These are phyloP conservation scores for Rhinichthys klamathensis DNA, from an alignment of 2,113 vertebrate species.

Conservation along the genomic window DNA sequence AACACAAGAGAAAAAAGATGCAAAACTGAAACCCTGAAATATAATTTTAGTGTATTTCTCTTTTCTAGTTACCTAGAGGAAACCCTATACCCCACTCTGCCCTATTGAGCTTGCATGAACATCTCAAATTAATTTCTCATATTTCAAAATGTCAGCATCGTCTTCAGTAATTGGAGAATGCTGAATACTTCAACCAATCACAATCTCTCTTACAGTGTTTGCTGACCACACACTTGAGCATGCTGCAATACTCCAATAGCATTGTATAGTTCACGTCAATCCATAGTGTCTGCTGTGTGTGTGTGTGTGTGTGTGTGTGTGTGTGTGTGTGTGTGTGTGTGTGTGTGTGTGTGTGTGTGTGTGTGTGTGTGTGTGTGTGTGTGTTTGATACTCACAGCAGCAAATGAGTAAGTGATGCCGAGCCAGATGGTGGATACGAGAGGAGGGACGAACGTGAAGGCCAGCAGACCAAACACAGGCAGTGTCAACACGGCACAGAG, in stretches of 20 bases:
- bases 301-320: not conserved
- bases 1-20: not conserved
- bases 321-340: not conserved
- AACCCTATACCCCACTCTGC: too few species aligned
- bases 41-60: not conserved
- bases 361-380: not conserved
- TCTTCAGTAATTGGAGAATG: not conserved
- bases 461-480: constrained; percentile 80
- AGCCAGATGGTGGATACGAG: constrained; percentile 80
- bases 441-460: constrained; percentile 78
- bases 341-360: not conserved
- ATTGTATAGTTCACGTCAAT: not conserved
- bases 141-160: not conserved
- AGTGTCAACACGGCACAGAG: constrained; percentile 76
- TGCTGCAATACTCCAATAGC: not conserved
- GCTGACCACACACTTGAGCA: not conserved
- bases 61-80: not conserved
- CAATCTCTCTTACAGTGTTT: not conserved
- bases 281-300: not conserved
- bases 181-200: not conserved
- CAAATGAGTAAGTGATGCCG: constrained; percentile 83
- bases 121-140: not conserved
- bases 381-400: constrained; percentile 73
- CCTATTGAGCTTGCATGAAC: too few species aligned
- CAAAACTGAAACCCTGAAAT: not conserved